Evolutionary conservation across 2,888 invertebrate species (phyloP), one percentile per base, ranked within the genome.

Genomic region (Lasioglossum malachurum): DNA sequence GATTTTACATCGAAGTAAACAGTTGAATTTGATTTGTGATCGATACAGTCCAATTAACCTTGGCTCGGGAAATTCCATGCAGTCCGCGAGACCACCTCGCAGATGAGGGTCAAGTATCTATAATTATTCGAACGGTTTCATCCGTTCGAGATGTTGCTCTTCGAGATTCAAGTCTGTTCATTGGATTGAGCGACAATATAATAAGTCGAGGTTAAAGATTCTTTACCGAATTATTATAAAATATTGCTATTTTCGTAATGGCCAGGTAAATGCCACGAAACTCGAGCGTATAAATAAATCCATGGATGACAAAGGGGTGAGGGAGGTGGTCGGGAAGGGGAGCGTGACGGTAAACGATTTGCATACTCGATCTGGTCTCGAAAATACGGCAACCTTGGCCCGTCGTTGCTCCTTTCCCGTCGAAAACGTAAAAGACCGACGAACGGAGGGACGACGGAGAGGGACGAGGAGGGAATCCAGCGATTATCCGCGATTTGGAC

Each of bases 311-410:
- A 79, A 85, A 41, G 78, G 19, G 74, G 38, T 44, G 64, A n/a
- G 19, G 64, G 44, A 46, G 46, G 19, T n/a, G 53, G 49, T 31
- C 31, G 3, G 27, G 27, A 5, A 12, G 19, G 79, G 19, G 79
- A 46, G 75, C 73, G 78, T 75, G 73, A 69, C 76, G 49, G 69
- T 73, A 60, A 41, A 38, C 78, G 35, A 82, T 82, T 87, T 79
- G 82, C 87, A 87, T 87, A 82, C 74, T 12, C 76, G 82, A 85
- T 64, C 82, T 60, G 86, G 78, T 85, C 72, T 86, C 82, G 85
- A 87, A 82, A 84, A 87, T 76, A 81, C 41, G 27, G 27, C 74
- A 77, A 75, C 82, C 82, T 86, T 77, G 86, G 60, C 46, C 69
- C 44, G 38, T 19, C 75, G 27, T 46, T 49, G 38, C 73, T 73